These are phyloP conservation scores for Podilymbus podiceps DNA, from an alignment of 2,113 vertebrate genomes.

Conservation along the genomic window DNA sequence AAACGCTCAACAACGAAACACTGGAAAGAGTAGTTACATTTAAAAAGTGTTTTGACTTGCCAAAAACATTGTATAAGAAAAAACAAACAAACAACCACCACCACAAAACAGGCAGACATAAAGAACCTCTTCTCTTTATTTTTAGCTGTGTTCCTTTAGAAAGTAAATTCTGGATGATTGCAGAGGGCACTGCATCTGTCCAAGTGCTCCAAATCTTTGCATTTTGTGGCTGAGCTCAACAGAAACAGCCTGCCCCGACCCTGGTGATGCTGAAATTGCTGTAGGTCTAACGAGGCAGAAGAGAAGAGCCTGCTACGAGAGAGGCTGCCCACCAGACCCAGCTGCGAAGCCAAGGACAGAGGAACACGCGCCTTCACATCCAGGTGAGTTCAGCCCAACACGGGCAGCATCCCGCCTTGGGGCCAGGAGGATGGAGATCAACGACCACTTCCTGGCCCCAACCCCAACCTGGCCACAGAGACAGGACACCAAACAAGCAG, in stretches of 20 bases:
- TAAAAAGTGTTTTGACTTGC: background rate
- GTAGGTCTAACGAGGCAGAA: background rate
- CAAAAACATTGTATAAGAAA: background rate
- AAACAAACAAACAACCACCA: background rate
- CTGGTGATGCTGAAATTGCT: background rate
- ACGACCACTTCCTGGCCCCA: accelerated
- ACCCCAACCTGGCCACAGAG: accelerated
- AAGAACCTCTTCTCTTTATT: background rate
- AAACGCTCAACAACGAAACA: background rate
- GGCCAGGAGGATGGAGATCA: accelerated
- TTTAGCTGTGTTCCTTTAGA: background rate
- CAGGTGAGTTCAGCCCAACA: background rate
- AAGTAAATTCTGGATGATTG: background rate
- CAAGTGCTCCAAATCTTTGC: background rate
- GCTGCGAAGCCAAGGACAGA: background rate
- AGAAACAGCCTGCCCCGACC: accelerated
- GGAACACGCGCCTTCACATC: accelerated
- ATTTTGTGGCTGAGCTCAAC: background rate
- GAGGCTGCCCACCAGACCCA: background rate
- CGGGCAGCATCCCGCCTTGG: accelerated
- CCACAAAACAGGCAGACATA: background rate
- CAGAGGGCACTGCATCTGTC: background rate
- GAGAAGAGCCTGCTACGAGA: background rate
- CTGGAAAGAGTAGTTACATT: background rate
- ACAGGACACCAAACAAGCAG: background rate